Evolutionary conservation across 2,888 invertebrate species (phyloP), one percentile per base, ranked within the genome.

Genomic region (Bedellia somnulentella): DNA sequence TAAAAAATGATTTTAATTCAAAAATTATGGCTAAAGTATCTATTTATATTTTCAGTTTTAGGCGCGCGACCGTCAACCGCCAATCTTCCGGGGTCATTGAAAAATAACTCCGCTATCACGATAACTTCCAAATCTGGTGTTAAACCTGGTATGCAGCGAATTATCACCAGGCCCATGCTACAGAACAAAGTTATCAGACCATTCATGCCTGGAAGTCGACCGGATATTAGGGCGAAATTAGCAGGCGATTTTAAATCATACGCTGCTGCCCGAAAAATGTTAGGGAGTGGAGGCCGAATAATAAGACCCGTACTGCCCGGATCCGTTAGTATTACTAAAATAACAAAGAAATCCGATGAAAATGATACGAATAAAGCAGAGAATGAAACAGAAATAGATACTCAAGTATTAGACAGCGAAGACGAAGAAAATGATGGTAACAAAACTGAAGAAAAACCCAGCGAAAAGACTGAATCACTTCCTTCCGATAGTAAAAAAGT

Each of bases 21-120:
- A n/a, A n/a, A n/a, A n/a, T n/a, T n/a, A n/a, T n/a, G n/a, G 14
- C 16, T 9, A 14, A 15, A 27, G 10, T 27, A 15, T 27, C 9
- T 6, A 16, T 16, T 32, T 27, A 37, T 39, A 35, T 32, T 49
- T 52, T 35, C 35, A 75, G 77, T 75, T 49, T 40, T 73, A 49
- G 62, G 63, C 18, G 49, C 37, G 33, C 63, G 76, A 5, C 67
- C 73, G 5, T 38, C 49, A n/a, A 38, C 57, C 21, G 45, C 58
- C 1, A 67, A 51, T 40, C 60, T 78, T 37, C 77, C 78, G 3
- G 70, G 73, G 10, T 73, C 77, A 3, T 55, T 82, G 34, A 82
- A 82, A 47, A 79, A 80, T 40, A 81, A 81, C 46, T 78, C 82
- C 0, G 79, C 81, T 2, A 76, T 82, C 14, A 79, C 82, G 1